These are phyloP conservation scores for Noctilio leporinus DNA, from an alignment of 2,113 vertebrate species.

Conservation along the genomic window DNA sequence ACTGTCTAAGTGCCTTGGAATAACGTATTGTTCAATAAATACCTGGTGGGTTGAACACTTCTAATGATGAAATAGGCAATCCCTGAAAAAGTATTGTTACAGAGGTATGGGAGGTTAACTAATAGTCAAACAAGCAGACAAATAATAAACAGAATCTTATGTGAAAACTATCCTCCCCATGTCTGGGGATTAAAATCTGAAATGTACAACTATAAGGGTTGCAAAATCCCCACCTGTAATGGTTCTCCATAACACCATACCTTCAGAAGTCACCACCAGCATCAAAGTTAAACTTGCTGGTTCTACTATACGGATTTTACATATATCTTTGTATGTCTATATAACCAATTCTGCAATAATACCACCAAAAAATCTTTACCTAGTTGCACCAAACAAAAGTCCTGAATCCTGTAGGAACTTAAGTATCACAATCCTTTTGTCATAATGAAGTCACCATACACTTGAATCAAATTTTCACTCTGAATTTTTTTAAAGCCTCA, in stretches of 20 bases:
- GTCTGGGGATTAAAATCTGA: background rate
- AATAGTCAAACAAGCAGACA: background rate
- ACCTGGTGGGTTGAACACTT: background rate
- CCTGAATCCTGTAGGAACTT: background rate
- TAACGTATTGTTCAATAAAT: background rate
- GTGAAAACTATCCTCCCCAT: background rate
- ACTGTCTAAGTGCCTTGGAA: background rate
- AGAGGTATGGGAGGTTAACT: too few relatives aligned
- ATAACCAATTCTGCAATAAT: background rate
- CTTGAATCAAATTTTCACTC: conserved; percentile 39
- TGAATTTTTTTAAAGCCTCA: conserved; percentile 20
- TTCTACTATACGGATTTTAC: background rate
- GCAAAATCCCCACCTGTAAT: background rate
- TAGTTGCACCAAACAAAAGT: background rate
- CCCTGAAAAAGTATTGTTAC: background rate
- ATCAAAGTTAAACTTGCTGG: background rate
- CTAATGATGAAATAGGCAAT: background rate
- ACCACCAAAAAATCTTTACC: background rate
- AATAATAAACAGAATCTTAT: background rate
- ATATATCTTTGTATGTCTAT: background rate
- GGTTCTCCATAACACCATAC: background rate
- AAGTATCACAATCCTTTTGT: background rate
- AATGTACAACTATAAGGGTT: fast-evolving
- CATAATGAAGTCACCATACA: background rate
- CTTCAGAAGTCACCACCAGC: background rate